phyloP scores from a whole-genome alignment of 2,113 vertebrate genomes.

The Hemicordylus capensis region DNA sequence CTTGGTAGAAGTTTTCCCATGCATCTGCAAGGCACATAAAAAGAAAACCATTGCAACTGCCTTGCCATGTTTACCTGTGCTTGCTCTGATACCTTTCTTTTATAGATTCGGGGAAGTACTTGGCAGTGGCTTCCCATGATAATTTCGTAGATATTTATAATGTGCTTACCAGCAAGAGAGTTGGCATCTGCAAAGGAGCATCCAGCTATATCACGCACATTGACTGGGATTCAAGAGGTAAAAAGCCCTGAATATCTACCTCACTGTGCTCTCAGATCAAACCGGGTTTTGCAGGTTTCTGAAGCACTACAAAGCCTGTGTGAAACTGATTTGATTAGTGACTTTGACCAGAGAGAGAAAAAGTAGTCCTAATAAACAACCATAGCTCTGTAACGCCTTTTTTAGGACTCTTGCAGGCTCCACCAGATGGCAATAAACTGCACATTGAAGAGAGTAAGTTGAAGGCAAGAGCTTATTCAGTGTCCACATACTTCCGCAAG shows the following conservation, averaged over 20 bases:
- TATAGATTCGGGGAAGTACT: conserved; percentile 92
- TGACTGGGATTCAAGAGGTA: conserved; percentile 97
- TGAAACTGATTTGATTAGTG: not conserved
- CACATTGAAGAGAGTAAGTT: too few species aligned
- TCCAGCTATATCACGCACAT: conserved; percentile 94
- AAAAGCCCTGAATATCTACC: conserved; percentile 14
- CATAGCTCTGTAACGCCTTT: not conserved
- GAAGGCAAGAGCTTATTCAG: too few species aligned
- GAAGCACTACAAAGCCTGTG: not conserved
- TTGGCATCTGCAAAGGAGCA: conserved; percentile 95
- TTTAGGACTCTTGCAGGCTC: too few species aligned
- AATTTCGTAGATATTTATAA: conserved; percentile 99
- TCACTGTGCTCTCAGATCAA: not conserved
- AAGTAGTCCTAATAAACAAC: not conserved
- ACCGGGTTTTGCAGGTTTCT: not conserved
- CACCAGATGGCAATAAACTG: too few species aligned
- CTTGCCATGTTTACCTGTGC: not conserved
- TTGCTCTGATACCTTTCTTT: conserved; percentile 55
- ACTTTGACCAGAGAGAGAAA: not conserved
- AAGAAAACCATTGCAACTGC: not conserved
- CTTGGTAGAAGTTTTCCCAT: not conserved
- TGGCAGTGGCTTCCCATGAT: conserved; percentile 97
- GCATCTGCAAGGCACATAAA: not conserved
- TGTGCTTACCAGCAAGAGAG: conserved; percentile 94
- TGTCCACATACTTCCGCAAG: too few species aligned